Base-by-base conservation (phyloP, 2,113 vertebrate genomes). In the Lichenostomus cassidix region DNA sequence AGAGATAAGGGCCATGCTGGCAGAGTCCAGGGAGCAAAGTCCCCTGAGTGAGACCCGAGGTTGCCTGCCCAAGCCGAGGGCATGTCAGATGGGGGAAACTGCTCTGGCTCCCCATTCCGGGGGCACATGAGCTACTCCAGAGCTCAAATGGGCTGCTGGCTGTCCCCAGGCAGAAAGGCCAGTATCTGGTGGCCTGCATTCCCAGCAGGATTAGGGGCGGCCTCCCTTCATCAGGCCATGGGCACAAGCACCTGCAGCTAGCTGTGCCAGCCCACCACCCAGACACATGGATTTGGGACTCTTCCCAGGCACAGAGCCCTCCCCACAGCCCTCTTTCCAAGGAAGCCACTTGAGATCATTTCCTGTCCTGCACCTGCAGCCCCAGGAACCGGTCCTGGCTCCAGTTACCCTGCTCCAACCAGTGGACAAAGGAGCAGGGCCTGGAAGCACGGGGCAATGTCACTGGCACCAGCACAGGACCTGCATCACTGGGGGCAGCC, bases 11-110 rank as follows among this genome's bases (percentile, higher is more conserved):
- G 59, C 67, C 35, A 20, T 12, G 78, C 65, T 50, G 55, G 87
- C 93, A 83, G 76, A 69, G 73, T 60, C 14, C 62, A 74, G 52
- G 93, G 96, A 89, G 81, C 96, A 97, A 97, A 97, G 97, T 97
- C 96, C 96, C 64, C n/a, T 50, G 56, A 2, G 7, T 5, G 35
- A 82, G 67, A 41, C 1, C 11, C 1, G 1, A 53, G 35, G 29
- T 53, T 65, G 69, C 64, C 49, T 13, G 37, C 39, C 70, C 5
- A 47, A 42, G 55, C 63, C 9, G 0, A 41, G 22, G 56, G 47
- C 62, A 64, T 0, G 1, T 73, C n/a, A 50, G 74, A 31, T 3
- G 17, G 21, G 41, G 4, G 9, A 82, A 65, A 25, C 24, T 7
- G 33, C 70, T 15, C 50, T 1, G 3, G 8, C 31, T 41, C 59